Evolutionary conservation across 2,113 vertebrate species (phyloP).

Genomic region (Cepphus grylle): DNA sequence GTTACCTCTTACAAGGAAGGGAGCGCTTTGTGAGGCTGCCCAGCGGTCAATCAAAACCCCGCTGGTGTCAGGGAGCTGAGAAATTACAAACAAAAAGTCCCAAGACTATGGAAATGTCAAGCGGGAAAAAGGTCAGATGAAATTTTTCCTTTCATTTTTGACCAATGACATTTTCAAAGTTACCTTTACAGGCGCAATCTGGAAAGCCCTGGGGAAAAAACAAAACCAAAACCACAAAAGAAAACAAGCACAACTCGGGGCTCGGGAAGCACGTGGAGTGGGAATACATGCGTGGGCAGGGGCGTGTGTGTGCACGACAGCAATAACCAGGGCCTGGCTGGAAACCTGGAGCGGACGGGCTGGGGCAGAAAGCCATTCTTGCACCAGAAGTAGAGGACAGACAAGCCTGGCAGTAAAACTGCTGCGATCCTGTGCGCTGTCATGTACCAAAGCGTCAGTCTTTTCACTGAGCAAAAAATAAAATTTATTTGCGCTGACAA

Average conservation of each 20-base stretch:
- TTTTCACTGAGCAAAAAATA: neutral
- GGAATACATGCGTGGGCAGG: rapidly evolving
- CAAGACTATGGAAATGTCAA: conserved; percentile 50
- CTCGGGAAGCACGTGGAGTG: neutral
- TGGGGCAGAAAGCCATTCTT: neutral
- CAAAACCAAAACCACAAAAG: neutral
- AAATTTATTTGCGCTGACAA: neutral
- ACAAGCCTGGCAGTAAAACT: neutral
- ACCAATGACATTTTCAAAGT: conserved; percentile 52
- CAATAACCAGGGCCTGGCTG: neutral
- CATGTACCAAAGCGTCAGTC: neutral
- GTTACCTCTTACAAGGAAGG: neutral
- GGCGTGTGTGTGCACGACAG: neutral
- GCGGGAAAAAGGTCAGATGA: conserved; percentile 18
- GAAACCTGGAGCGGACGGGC: neutral
- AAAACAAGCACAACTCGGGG: neutral
- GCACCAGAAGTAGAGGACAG: neutral
- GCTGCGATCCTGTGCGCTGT: neutral
- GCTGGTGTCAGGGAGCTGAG: neutral
- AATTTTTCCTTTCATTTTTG: conserved; percentile 37
- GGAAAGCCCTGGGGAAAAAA: neutral
- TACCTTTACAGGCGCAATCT: neutral
- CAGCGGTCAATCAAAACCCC: neutral
- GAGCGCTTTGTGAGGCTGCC: neutral
- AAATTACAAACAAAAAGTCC: neutral